Evolutionary conservation across 2,888 invertebrate species (phyloP), one percentile per base, ranked within the genome.

Genomic region (Petrolisthes manimaculis): DNA sequence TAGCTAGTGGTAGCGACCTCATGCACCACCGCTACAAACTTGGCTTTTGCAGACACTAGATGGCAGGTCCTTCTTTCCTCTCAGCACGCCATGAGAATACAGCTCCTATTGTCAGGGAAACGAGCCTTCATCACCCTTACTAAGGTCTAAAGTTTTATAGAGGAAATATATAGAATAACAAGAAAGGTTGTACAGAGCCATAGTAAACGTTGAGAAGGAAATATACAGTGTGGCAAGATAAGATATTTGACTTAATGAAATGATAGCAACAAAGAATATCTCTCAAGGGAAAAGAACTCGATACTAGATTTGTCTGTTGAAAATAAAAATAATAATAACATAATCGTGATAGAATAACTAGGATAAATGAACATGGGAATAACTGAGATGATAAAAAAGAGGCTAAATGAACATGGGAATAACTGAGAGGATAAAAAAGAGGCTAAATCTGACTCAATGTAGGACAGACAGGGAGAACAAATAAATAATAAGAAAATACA

Each of bases 31-130:
- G 88, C 88, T 88, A 88, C 88, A 80, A 84, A 67, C 55, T 81
- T 88, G 88, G 88, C 88, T 84, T 88, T 84, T 80, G 84, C 75
- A 89, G 71, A 82, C 89, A 89, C 89, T 89, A 89, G 89, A 89
- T 89, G 89, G 89, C 89, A 89, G 89, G 85, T 77, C 75, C 88
- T 88, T 85, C 82, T 54, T 56, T 84, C 81, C 81, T 85, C 74
- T 67, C 89, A 81, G 85, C 85, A 74, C 85, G 55, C 85, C 89
- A 89, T 89, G 85, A 82, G 89, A 89, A 89, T 89, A 89, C 89
- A 89, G 89, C 75, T 85, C 85, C 85, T 18, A 75, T 5, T 37
- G 37, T 37, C 37, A 37, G 74, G 88, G 81, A 80, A 83, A 69
- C 77, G 74, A 54, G 61, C 75, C 74, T 24, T 61, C 9, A 53